Conservation (phyloP, 1,140 invertebrate genomes). For the Teleogryllus occipitalis region DNA sequence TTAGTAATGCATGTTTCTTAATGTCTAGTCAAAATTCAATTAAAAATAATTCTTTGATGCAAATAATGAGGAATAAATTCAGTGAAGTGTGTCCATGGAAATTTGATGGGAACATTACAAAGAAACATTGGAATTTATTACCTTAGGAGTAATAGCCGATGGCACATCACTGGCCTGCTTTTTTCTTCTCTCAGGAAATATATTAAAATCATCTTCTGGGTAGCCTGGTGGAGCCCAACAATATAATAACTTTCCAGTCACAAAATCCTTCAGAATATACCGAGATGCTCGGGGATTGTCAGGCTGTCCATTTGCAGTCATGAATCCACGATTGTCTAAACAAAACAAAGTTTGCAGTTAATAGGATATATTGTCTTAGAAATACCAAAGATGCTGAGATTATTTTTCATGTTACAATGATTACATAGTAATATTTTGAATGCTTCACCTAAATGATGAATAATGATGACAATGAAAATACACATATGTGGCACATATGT, state of each 20-base stretch:
- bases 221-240: constrained; percentile 74
- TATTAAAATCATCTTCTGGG: constrained; percentile 59
- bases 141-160: not conserved
- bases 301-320: constrained; percentile 90
- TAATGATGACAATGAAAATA: too few species aligned
- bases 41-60: not conserved
- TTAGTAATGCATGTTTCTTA: not conserved
- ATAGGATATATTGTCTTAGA: too few species aligned
- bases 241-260: constrained; percentile 79
- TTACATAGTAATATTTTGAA: too few species aligned
- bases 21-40: not conserved
- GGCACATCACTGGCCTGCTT: not conserved
- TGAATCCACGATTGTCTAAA: constrained; percentile 84
- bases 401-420: too few species aligned
- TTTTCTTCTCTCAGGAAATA: constrained; percentile 37
- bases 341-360: too few species aligned
- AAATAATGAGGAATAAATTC: too few species aligned
- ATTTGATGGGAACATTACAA: not conserved
- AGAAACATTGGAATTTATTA: not conserved
- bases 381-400: too few species aligned
- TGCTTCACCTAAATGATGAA: too few species aligned
- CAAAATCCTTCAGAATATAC: constrained; percentile 88
- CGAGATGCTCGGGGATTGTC: constrained; percentile 85
- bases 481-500: too few species aligned
- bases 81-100: not conserved